Conservation (phyloP, 2,797 vertebrate species). For the Heteromormyrus szaboi region DNA sequence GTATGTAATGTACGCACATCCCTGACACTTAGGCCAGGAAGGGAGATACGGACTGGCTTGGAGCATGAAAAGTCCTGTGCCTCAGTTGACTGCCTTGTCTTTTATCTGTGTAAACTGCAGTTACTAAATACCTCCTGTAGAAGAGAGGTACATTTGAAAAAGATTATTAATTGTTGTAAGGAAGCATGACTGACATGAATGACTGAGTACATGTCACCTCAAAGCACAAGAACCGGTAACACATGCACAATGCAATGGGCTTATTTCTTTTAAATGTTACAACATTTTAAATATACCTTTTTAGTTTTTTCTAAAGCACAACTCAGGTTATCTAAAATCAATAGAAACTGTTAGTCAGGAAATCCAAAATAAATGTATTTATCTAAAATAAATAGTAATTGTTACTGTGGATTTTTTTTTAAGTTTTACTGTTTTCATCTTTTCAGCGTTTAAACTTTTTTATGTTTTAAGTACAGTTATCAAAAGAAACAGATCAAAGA, state of each 20-base stretch:
- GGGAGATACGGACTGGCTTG: no score
- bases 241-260: neutral
- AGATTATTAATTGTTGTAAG: neutral
- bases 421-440: neutral
- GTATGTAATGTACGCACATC: neutral
- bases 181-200: neutral
- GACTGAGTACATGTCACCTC: neutral
- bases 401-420: neutral
- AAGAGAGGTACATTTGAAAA: neutral
- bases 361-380: neutral
- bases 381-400: neutral
- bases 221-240: neutral
- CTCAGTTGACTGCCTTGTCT: neutral
- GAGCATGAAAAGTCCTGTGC: neutral
- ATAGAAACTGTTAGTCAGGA: neutral
- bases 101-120: neutral
- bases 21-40: neutral
- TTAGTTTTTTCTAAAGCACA: neutral
- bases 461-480: neutral
- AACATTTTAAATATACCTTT: neutral
- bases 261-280: neutral
- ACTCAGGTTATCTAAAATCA: conserved; percentile 9
- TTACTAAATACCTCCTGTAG: neutral
- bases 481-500: neutral
- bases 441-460: neutral